phyloP scores from a whole-genome alignment of 2,113 vertebrate genomes.

The Chrysochloris asiatica region DNA sequence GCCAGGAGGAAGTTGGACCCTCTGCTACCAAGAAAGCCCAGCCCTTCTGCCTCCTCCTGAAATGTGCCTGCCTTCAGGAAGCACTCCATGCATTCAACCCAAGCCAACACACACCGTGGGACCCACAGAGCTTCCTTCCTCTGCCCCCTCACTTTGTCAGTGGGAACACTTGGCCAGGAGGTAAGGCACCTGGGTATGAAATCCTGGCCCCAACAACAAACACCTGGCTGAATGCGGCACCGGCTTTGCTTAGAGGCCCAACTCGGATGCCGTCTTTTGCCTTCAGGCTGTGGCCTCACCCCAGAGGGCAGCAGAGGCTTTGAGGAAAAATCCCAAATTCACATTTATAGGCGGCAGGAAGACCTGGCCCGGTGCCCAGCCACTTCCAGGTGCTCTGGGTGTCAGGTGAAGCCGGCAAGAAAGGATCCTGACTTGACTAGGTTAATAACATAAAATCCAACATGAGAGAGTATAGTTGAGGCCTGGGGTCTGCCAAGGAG shows the following conservation, averaged over 20 bases:
- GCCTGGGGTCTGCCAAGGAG: accelerated
- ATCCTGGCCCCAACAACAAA: not conserved
- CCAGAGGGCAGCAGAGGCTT: accelerated
- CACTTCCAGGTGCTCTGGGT: accelerated
- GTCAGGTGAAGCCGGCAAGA: accelerated
- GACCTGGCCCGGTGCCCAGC: not conserved
- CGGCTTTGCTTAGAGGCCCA: not conserved
- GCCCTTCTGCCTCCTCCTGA: not conserved
- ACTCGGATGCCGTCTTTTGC: not conserved
- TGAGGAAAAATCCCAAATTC: not conserved
- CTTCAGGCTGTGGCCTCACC: not conserved
- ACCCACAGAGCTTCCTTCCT: too few species aligned
- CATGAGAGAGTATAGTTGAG: not conserved
- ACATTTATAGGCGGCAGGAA: accelerated
- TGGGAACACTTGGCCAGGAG: not conserved
- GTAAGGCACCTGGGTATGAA: not conserved
- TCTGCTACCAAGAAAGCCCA: not conserved
- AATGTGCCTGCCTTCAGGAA: not conserved
- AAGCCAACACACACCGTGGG: too few species aligned
- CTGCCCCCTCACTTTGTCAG: accelerated
- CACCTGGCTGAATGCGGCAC: not conserved
- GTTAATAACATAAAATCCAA: not conserved
- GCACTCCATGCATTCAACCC: not conserved
- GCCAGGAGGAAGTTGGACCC: too few species aligned
- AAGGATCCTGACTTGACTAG: not conserved